Conservation (phyloP, 2,797 vertebrate genomes). For the Harpagifer antarcticus region DNA sequence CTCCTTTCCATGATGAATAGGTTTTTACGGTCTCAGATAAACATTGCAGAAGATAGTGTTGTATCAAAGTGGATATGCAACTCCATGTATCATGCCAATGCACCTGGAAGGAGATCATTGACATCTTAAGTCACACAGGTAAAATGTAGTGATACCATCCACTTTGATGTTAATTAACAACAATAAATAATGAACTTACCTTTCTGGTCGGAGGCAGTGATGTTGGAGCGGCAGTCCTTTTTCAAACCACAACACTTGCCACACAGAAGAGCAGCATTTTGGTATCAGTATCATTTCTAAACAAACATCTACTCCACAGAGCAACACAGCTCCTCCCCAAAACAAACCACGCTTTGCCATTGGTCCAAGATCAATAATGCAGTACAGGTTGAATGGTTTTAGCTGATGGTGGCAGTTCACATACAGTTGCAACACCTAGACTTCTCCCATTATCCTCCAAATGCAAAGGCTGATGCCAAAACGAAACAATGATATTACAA, state of each 20-base stretch:
- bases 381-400: slow-evolving; percentile 64
- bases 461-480: slow-evolving; percentile 23
- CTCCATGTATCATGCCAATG: not conserved
- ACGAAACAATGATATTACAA: not conserved
- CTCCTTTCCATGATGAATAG: slow-evolving; percentile 22
- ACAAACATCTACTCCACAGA: slow-evolving; percentile 32
- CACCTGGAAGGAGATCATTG: not conserved
- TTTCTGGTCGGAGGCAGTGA: slow-evolving; percentile 36
- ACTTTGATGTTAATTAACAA: not conserved
- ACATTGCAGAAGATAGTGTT: not conserved
- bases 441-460: slow-evolving; percentile 41
- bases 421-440: slow-evolving; percentile 20
- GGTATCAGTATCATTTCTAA: slow-evolving; percentile 48
- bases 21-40: not conserved
- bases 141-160: not conserved
- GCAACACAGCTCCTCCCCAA: slow-evolving; percentile 57
- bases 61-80: not conserved
- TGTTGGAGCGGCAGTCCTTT: slow-evolving; percentile 46
- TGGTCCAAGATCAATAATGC: slow-evolving; percentile 72
- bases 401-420: slow-evolving; percentile 69
- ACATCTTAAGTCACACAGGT: not conserved
- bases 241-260: slow-evolving; percentile 36
- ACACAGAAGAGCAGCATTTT: slow-evolving; percentile 31
- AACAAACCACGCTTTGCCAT: slow-evolving; percentile 55
- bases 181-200: slow-evolving; percentile 42